Evolutionary conservation across 2,888 invertebrate species (phyloP), one percentile per base, ranked within the genome.

Genomic region (Andrena bicolor): DNA sequence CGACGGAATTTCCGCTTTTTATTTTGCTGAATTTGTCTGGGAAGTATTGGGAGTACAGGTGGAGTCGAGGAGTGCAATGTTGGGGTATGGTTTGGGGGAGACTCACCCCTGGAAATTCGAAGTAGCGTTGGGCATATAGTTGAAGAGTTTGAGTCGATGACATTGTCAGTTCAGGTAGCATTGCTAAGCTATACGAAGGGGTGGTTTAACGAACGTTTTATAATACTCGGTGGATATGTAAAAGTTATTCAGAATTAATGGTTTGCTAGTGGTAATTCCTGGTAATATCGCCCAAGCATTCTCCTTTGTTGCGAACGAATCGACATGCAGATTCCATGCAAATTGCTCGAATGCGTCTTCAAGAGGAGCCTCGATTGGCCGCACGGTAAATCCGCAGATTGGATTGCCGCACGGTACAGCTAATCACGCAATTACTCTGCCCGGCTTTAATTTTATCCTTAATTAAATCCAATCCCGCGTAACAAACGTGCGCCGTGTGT

Each of bases 391-490:
- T 89, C 88, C 87, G 85, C 83, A 90, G 92, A 92, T 92, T 92
- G 91, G 90, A 92, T 92, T 91, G 89, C 87, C 86, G 76, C 86
- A 81, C 88, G 87, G 83, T 81, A 80, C 85, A 86, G 86, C 92
- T 92, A 92, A 92, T 92, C 92, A 89, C 85, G 88, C 90, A 90
- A 92, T 92, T 92, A 92, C 91, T 83, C 73, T 75, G 72, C 87
- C 83, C 84, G 82, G 84, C 90, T 90, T 92, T 92, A 92, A 92
- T 92, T 92, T 92, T 91, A 91, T 91, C 90, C 92, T 91, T 92
- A 92, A 92, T 92, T 92, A 91, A 92, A 92, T 92, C 90, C 91
- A 92, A 92, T 92, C 88, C 81, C 86, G 82, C 80, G 88, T 84
- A 82, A 90, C 88, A 89, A 90, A 90, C 83, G 86, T 60, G 76